Evolutionary conservation across 1,140 invertebrate species (phyloP), one percentile per base, ranked within the genome.

Genomic region (Cecropterus lyciades): DNA sequence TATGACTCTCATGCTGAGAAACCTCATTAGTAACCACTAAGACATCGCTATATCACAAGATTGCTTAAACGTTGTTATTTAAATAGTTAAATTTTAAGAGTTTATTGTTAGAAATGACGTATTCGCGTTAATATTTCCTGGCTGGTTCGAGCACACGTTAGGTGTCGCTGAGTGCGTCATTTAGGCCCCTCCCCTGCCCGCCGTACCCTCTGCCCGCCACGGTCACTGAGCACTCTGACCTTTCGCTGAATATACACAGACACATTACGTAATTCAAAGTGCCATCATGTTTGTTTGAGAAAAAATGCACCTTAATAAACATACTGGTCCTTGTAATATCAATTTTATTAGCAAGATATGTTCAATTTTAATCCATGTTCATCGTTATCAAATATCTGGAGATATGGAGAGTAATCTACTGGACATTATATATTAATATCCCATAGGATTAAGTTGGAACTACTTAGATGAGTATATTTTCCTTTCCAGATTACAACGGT

Each of bases 191-290:
- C 53, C 65, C 63, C 60, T 42, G 49, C 62, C 70, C 52, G 55
- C 73, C 40, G 56, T 77, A 62, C 70, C 70, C 48, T 70, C 76
- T 65, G 66, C 56, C 62, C 78, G 85, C 82, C 79, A 87, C 87
- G 87, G 87, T 86, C 87, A 85, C 79, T 79, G 87, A 75, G 64
- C 85, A 87, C 82, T 73, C 77, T 85, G 87, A 88, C 87, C 87
- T 88, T 82, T 87, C 64, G 74, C 77, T 72, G 69, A 82, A 80
- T 79, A 83, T 79, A 73, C 64, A 74, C 69, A 70, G 69, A 69
- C 63, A 70, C 55, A 73, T 88, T 81, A 84, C 77, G 79, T 81
- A 81, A 85, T 73, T 70, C 65, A 77, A 60, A 63, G 67, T 70
- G 43, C 52, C 56, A 72, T 63, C 69, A 43, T 60, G 27, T 67